phyloP scores from a whole-genome alignment of 2,113 vertebrate species.

The Cryptomyrus ogoouensis region DNA sequence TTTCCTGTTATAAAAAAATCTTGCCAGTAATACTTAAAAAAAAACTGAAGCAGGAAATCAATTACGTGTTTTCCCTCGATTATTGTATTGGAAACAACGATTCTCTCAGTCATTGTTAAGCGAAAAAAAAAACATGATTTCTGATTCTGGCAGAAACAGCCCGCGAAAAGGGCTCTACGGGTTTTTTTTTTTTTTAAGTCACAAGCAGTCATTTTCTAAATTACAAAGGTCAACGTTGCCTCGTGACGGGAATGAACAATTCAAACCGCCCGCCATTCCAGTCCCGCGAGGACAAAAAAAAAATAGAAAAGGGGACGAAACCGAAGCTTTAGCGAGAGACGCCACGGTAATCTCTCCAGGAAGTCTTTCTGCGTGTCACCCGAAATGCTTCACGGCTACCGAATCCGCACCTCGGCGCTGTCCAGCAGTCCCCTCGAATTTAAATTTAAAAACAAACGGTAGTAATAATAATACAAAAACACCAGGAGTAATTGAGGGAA shows the following conservation, averaged over 20 bases:
- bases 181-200: neutral
- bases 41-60: slow-evolving; percentile 44
- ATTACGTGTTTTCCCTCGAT: slow-evolving; percentile 51
- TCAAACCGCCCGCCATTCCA: neutral
- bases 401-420: slow-evolving; percentile 15
- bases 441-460: neutral
- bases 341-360: slow-evolving; percentile 29
- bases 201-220: slow-evolving; percentile 20
- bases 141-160: slow-evolving; percentile 26
- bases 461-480: slow-evolving; percentile 10
- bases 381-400: neutral
- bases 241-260: slow-evolving; percentile 13
- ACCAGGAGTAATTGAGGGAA: slow-evolving; percentile 16
- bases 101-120: slow-evolving; percentile 27
- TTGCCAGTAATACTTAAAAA: neutral
- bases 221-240: slow-evolving; percentile 27
- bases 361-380: slow-evolving; percentile 40
- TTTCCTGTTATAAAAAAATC: neutral
- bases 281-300: slow-evolving; percentile 15
- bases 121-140: slow-evolving; percentile 21
- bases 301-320: neutral
- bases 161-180: neutral
- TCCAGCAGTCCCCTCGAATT: slow-evolving; percentile 26
- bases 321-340: neutral
- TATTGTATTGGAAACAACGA: slow-evolving; percentile 34